Base-by-base conservation (phyloP, 2,888 invertebrate species). In the Drosophila acutilabella region DNA sequence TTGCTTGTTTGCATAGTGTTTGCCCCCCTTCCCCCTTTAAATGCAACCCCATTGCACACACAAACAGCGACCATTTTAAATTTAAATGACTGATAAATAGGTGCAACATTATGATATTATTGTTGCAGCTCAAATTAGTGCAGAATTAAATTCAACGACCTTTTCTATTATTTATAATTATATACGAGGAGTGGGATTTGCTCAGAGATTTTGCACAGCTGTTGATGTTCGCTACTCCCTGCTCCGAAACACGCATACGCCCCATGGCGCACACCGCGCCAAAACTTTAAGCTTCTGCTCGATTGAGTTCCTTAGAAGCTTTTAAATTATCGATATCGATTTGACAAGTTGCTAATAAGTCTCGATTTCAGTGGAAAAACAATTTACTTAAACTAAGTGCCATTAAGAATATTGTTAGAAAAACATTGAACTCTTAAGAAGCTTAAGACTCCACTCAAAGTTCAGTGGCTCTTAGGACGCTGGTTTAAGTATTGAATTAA, bases 231-330 rank as follows among this genome's bases (percentile, higher is more conserved):
- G 51, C 41, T 4, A 10, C 42, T 16, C 30, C 4, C 36, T 16
- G 18, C 16, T n/a, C 18, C 8, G 2, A 13, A 2, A 11, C n/a
- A 8, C 50, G 30, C 30, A 33, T 47, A 20, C 23, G 38, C 20
- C 52, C 1, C 23, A 13, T 6, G 3, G 20, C 11, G 48, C 58
- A 48, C 59, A 50, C 64, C 59, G 57, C 38, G 54, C 1, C 7
- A 30, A 64, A 54, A 62, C 62, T 57, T 42, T 36, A 48, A 62
- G 56, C 64, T 64, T 71, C 61, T 71, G 64, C 71, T 66, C 66
- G 59, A 78, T 78, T 82, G 82, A 82, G 61, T 74, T 76, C 41
- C 53, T 76, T 70, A 71, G 65, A 73, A 44, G 78, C 73, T 75
- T 80, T 76, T 62, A 64, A 68, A 60, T 62, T 47, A 44, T 56